Evolutionary conservation across 2,888 invertebrate genomes (phyloP), one percentile per base, ranked within the genome.

Genomic region (Sympetrum striolatum): DNA sequence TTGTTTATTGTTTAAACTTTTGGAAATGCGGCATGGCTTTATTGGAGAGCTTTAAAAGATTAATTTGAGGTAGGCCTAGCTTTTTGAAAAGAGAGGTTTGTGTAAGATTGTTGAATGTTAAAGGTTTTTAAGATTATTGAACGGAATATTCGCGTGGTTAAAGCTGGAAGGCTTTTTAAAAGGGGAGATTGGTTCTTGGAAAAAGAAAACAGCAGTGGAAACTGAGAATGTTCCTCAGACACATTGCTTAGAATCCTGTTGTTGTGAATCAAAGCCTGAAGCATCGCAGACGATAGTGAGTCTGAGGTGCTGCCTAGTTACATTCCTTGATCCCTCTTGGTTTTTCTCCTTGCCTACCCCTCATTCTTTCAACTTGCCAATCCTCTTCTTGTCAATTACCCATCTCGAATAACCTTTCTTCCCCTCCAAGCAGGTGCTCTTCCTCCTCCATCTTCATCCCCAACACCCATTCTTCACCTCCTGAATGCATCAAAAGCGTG

Each of bases 311-410:
- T 86, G 86, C 86, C 86, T 86, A 86, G 86, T 86, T 86, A 86
- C 86, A 86, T 86, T 86, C 86, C 86, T 86, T 58, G 18, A 58
- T 53, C 86, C 86, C 58, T 60, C 80, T 86, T 86, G 58, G 64
- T 86, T 86, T 82, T 86, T 37, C 81, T n/a, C 64, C 86, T 37
- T n/a, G 15, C 44, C 58, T 58, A 25, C 58, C 82, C 37, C 58
- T 25, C 31, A 25, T 37, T 37, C 86, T 22, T 60, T 10, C 60
- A 6, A 37, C 86, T 60, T 37, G 73, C 73, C 60, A 53, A 48
- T 60, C 86, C 86, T 86, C 86, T 86, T 86, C 86, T 86, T 86
- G 86, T 86, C 86, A 86, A 86, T 86, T 86, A 64, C 86, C 86
- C 60, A 37, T 15, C 58, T 86, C 58, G 22, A 60, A 73, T 73